Base-by-base conservation (phyloP, 2,888 invertebrate genomes). In the Cremastinae sp. region DNA sequence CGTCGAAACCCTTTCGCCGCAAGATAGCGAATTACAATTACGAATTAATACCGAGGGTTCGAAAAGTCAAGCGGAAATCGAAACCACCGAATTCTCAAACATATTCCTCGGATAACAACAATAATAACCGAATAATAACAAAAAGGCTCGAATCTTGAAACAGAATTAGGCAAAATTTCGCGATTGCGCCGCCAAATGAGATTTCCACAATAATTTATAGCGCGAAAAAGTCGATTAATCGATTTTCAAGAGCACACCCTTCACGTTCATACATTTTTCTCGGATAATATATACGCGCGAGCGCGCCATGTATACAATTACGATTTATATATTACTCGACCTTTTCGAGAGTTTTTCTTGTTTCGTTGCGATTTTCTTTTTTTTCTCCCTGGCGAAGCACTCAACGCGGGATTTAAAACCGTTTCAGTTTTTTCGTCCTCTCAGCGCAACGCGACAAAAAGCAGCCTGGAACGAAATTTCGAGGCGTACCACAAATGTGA, bases 11-110 rank as follows among this genome's bases (percentile, higher is more conserved):
- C 73, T 65, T 65, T 3, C 18, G 65, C 82, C 79, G 66, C 78
- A 71, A 80, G 81, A 82, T 80, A 75, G 78, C 80, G 78, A 84
- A 84, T 81, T 83, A 84, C 83, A 82, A 83, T 84, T 84, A 84
- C 69, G 74, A 74, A 80, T 81, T 74, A 54, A 69, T 59, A 61
- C 65, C 49, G 62, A 66, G 56, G 66, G 56, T 45, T 53, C 22
- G 59, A 70, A 73, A 70, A 68, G 65, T 75, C 9, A 69, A 65
- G 56, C 66, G 74, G 66, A 78, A 73, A 71, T 71, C 54, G 79
- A 75, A 72, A 76, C 72, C 76, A 28, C 68, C 68, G 38, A 51
- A 73, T 72, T 54, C 51, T 58, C 1, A 10, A 9, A n/a, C 16
- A 45, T 18, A 45, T 45, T 58, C 58, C 20, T 53, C 56, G 4